These are phyloP conservation scores for Aurelia aurita complex sp. Pacific DNA, from an alignment of 30 jellyfish, hydroid and myxozoan species.

Conservation along the genomic window DNA sequence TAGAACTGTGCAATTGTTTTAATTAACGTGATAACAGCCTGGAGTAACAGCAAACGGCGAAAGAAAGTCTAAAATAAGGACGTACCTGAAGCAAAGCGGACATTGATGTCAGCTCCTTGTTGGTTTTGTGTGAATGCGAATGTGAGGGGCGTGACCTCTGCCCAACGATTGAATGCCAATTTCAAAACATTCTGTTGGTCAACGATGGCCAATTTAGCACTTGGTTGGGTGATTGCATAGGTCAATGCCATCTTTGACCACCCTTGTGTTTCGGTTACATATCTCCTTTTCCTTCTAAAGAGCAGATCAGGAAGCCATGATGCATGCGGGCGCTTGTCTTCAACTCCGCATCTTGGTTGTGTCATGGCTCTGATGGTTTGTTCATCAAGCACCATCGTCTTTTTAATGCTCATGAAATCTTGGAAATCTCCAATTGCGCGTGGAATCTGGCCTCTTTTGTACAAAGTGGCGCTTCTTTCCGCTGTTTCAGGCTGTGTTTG, in stretches of 20 bases:
- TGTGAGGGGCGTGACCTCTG: conserved; percentile 76
- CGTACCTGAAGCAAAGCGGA: conserved; percentile 78
- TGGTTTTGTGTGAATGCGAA: conserved; percentile 46
- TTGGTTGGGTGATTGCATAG: conserved; percentile 60
- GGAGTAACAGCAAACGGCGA: background rate
- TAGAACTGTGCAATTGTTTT: too few species aligned
- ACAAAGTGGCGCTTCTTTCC: background rate
- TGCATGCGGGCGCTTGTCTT: conserved; percentile 77
- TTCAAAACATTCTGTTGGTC: conserved; percentile 46
- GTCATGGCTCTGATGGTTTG: conserved; percentile 45
- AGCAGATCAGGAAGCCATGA: conserved; percentile 69
- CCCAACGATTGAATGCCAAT: conserved; percentile 79
- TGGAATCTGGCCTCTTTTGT: conserved; percentile 54
- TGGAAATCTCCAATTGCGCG: conserved; percentile 80
- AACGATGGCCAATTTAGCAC: conserved; percentile 44
- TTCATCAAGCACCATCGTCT: conserved; percentile 66
- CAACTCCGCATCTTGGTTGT: conserved; percentile 81
- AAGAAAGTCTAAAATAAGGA: background rate
- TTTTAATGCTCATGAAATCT: conserved; percentile 67
- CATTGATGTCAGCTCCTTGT: conserved; percentile 68
- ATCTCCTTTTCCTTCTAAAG: conserved; percentile 53
- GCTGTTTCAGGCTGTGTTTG: conserved; percentile 33
- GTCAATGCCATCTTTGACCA: conserved; percentile 71
- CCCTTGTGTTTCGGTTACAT: conserved; percentile 57
- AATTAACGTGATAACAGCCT: too few species aligned